A percentile compares a stretch with the other conserved stretches of the same genome.
These are phyloP conservation scores for Phenganax marumi DNA, from an alignment of 92 coral and sea anemone species.

Conservation along the genomic window DNA sequence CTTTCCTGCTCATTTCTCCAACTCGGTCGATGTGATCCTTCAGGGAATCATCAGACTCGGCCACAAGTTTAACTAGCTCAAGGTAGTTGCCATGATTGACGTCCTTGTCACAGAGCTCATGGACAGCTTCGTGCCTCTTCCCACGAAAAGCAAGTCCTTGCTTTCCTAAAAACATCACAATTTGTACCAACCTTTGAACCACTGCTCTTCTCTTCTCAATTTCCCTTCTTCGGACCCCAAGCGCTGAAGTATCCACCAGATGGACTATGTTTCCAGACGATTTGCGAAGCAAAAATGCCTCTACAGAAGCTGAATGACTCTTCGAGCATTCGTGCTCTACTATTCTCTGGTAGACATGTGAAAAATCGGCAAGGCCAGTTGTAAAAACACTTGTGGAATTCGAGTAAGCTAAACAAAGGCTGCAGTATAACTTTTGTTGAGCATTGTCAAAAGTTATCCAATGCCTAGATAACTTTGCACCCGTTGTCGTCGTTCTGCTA, in stretches of 20 bases:
- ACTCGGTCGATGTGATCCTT: conserved; percentile 15
- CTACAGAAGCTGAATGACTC: conserved; percentile 24
- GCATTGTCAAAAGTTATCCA: conserved; percentile 22
- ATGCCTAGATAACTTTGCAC: conserved; percentile 1
- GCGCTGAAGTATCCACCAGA: background rate
- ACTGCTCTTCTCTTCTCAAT: conserved; percentile 7
- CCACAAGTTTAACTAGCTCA: conserved; percentile 15
- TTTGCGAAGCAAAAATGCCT: conserved; percentile 19
- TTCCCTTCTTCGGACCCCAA: background rate
- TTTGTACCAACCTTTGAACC: conserved; percentile 4
- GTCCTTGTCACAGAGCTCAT: conserved; percentile 4
- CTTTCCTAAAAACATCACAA: conserved; percentile 13
- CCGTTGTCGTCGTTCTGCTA: conserved; percentile 12
- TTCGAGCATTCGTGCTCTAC: conserved; percentile 30
- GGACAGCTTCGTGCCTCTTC: conserved; percentile 18
- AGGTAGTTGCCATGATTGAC: conserved; percentile 16
- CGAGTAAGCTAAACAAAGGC: conserved; percentile 6
- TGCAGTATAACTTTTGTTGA: conserved; percentile 14
- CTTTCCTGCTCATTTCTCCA: conserved; percentile 15
- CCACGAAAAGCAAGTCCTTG: conserved; percentile 21
- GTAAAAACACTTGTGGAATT: background rate
- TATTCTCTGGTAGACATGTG: conserved; percentile 18
- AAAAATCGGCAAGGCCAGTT: conserved; percentile 7
- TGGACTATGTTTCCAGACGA: conserved; percentile 12
- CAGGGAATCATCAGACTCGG: conserved; percentile 7